phyloP scores from a whole-genome alignment of 2,113 vertebrate genomes.

The Willisornis vidua region DNA sequence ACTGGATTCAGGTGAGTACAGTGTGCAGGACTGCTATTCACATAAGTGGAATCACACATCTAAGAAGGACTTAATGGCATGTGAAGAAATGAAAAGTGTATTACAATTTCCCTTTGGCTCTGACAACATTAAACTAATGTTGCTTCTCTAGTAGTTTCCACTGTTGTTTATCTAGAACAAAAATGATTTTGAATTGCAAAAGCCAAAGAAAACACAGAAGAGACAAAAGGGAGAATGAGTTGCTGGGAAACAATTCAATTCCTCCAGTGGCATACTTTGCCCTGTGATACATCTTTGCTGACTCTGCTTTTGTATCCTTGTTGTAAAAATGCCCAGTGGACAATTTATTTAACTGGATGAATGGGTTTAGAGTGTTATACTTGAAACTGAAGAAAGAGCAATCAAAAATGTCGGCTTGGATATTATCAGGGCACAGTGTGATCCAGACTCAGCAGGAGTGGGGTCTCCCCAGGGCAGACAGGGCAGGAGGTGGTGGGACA shows the following conservation, averaged over 20 bases:
- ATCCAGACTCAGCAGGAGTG: not conserved
- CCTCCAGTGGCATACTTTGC: not conserved
- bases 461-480: rapidly evolving
- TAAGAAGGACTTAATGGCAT: not conserved
- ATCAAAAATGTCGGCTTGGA: not conserved
- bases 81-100: not conserved
- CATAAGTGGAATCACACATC: not conserved
- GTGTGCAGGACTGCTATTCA: not conserved
- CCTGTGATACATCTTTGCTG: not conserved
- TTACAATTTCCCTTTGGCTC: not conserved
- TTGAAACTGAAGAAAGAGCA: not conserved
- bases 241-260: not conserved
- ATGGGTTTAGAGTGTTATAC: not conserved
- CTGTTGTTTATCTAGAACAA: not conserved
- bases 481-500: not conserved
- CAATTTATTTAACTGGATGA: not conserved
- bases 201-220: not conserved
- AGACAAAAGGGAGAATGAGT: not conserved
- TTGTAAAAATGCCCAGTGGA: not conserved
- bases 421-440: not conserved
- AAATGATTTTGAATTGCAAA: not conserved
- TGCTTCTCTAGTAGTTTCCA: not conserved
- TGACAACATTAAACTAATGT: not conserved
- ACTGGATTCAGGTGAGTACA: not conserved
- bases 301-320: not conserved